These are phyloP conservation scores for Agrochola macilenta DNA, from an alignment of 2,888 invertebrate species.

Conservation along the genomic window DNA sequence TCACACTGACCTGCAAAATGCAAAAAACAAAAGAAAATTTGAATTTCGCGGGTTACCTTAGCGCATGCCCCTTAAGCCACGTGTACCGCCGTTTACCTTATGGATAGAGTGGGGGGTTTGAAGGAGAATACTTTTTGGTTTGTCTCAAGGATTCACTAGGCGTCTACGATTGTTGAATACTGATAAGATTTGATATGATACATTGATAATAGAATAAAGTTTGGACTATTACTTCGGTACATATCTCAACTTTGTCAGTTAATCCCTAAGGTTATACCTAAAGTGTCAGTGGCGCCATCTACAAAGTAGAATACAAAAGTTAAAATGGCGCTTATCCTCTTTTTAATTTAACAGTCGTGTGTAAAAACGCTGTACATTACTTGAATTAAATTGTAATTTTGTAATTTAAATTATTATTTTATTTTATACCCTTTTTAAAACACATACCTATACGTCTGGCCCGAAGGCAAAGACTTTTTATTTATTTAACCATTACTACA, in stretches of 20 bases:
- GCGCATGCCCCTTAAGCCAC: too few relatives aligned
- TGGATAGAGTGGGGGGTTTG: too few relatives aligned
- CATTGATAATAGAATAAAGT: neutral
- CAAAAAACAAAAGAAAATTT: too few relatives aligned
- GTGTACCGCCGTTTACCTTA: too few relatives aligned
- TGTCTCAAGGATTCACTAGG: too few relatives aligned
- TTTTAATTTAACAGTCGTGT: conserved; percentile 26
- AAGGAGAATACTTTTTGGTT: too few relatives aligned
- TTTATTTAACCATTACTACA: too few relatives aligned
- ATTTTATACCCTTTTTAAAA: conserved; percentile 6
- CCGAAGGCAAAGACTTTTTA: neutral
- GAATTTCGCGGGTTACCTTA: too few relatives aligned
- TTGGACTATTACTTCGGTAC: neutral
- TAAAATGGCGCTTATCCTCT: conserved; percentile 16
- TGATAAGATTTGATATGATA: neutral
- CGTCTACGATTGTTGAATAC: neutral
- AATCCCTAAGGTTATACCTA: too few relatives aligned
- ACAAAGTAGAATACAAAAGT: neutral
- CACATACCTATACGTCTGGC: neutral
- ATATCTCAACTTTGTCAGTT: neutral
- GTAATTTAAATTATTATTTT: conserved; percentile 29
- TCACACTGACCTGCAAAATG: too few relatives aligned
- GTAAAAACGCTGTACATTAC: conserved; percentile 45
- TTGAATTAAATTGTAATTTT: conserved; percentile 36
- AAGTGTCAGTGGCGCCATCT: conserved; percentile 5